Evolutionary conservation across 2,113 vertebrate species (phyloP).

Genomic region (Tychaedon coryphoeus): DNA sequence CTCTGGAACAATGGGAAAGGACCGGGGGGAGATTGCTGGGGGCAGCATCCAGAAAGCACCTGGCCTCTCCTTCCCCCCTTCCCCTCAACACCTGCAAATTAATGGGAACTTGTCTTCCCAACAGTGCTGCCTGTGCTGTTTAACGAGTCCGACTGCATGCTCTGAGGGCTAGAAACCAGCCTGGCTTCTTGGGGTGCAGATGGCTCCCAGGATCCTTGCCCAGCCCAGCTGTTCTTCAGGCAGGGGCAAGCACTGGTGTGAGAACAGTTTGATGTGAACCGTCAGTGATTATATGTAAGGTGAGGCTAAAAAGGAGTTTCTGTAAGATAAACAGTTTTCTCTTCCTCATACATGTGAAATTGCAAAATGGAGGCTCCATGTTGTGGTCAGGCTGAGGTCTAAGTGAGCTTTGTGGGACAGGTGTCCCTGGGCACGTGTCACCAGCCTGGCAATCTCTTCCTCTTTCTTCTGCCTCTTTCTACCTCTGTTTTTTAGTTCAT

Average conservation of each 20-base stretch:
- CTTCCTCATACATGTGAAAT: not conserved
- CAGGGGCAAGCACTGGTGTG: not conserved
- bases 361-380: not conserved
- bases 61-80: conserved; percentile 26
- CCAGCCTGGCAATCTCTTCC: conserved; percentile 5
- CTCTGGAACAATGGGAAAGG: conserved; percentile 24
- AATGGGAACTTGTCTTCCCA: conserved; percentile 60
- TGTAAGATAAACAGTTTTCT: not conserved
- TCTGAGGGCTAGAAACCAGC: conserved; percentile 6
- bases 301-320: not conserved
- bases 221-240: not conserved
- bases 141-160: conserved; percentile 5
- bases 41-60: conserved; percentile 58
- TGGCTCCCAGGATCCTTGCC: not conserved
- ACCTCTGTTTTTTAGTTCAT: not conserved
- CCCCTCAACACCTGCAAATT: conserved; percentile 59
- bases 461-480: conserved; percentile 19
- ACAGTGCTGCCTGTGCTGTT: not conserved
- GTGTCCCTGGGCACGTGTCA: not conserved
- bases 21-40: conserved; percentile 10
- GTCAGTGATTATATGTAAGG: not conserved
- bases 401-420: not conserved
- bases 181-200: rapidly evolving
- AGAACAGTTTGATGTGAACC: not conserved
- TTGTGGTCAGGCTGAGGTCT: not conserved